A percentile compares a stretch with the other conserved stretches of the same genome.
phyloP scores from a whole-genome alignment of 1,140 invertebrate species.

The Bombus difficillimus region DNA sequence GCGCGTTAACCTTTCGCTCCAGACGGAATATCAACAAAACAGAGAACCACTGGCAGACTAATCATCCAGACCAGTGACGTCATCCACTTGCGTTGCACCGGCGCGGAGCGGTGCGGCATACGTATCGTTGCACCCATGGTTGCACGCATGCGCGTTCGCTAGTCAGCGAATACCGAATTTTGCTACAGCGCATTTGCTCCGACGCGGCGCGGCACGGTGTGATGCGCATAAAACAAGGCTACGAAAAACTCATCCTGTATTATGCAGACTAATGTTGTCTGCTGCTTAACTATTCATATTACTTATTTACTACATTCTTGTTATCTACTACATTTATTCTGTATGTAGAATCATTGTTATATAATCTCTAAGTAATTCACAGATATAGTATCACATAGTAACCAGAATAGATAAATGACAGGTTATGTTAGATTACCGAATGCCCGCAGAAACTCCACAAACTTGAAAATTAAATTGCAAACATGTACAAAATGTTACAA shows the following conservation, averaged over 20 bases:
- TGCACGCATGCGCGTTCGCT: slow-evolving; percentile 4
- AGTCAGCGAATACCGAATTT: slow-evolving; percentile 8
- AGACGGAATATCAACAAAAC: slow-evolving; percentile 72
- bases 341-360: neutral
- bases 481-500: neutral
- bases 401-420: neutral
- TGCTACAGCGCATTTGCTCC: neutral
- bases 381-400: neutral
- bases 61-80: slow-evolving; percentile 66
- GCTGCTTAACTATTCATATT: neutral
- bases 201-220: neutral
- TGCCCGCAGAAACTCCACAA: neutral
- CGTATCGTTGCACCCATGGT: slow-evolving; percentile 54
- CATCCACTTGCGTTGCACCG: slow-evolving; percentile 55
- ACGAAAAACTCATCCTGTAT: neutral
- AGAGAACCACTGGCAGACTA: slow-evolving; percentile 74
- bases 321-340: neutral
- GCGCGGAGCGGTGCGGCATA: neutral
- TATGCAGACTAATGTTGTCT: neutral
- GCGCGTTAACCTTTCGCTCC: slow-evolving; percentile 55
- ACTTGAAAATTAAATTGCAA: neutral
- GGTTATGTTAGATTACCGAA: neutral
- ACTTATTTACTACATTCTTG: neutral
- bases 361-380: neutral
- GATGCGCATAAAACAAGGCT: neutral